Base-by-base conservation (phyloP, 1,140 invertebrate genomes). In the Drusus annulatus region DNA sequence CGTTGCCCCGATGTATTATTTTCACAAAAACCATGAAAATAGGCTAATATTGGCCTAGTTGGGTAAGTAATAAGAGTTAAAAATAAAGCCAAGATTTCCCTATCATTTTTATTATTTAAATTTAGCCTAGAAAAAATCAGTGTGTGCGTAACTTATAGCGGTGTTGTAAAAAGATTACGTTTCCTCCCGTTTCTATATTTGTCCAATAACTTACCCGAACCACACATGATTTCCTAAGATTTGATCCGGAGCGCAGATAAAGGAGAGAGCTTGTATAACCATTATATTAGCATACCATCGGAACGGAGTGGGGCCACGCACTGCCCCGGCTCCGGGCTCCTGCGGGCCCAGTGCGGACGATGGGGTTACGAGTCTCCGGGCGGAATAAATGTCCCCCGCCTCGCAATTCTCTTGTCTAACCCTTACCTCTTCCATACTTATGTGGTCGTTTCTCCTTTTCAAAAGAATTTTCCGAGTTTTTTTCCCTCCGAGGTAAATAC, bases 301-400 rank as follows among this genome's bases (percentile, higher is more conserved):
- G 31, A 73, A 65, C 56, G 52, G 79, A 52, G 25, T 21, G n/a
- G 74, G 62, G 65, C 79, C 58, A 74, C 71, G 79, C 71, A 75
- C 56, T 62, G 78, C 52, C 68, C 75, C 74, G 31, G 36, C 76
- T 10, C 36, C 25, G 25, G 25, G 81, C 58, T 82, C 81, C 81
- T 80, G 81, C 56, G 78, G 81, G 81, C 78, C 82, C 75, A 77
- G 75, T 83, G 82, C 76, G 82, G 79, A 80, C 82, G 82, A 83
- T 83, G 79, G 79, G 76, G 82, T 83, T 83, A 83, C 79, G 82
- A 83, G 74, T 83, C 82, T 83, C 82, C 79, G 82, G 82, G 82
- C 82, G 78, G 63, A 80, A 83, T 83, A 83, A 83, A 83, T 76
- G 82, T 80, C 82, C 82, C 79, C 82, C 74, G 81, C 74, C 77